Evolutionary conservation across 2,888 invertebrate species (phyloP).

Genomic region (Halictus ligatus): DNA sequence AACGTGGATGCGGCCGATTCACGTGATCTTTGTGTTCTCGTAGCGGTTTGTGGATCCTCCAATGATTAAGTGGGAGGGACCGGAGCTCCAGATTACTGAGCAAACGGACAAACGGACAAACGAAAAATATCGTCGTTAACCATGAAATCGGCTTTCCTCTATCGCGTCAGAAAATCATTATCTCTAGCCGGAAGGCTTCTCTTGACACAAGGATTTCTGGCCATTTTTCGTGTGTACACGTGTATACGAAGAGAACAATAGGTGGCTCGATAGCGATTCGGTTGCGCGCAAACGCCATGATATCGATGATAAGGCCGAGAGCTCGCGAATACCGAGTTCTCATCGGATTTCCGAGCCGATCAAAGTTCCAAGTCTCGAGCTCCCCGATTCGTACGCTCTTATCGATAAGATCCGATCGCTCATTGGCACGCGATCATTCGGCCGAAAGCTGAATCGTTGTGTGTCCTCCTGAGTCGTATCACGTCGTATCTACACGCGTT

Average conservation of each 20-base stretch:
- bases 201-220: neutral
- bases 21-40: neutral
- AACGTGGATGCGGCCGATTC: neutral
- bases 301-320: conserved; percentile 33
- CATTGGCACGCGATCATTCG: neutral
- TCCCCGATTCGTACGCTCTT: neutral
- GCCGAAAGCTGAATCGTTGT: neutral
- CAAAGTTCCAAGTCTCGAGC: conserved; percentile 3
- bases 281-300: conserved; percentile 29
- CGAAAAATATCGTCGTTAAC: neutral
- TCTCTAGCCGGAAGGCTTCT: neutral
- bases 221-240: neutral
- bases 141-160: neutral
- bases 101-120: neutral
- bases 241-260: neutral
- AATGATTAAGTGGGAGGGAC: neutral
- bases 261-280: neutral
- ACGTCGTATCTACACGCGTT: neutral
- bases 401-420: neutral
- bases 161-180: neutral
- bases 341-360: neutral
- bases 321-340: neutral
- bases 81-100: neutral
- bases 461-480: neutral
- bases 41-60: neutral